These are phyloP conservation scores for Schizotus pectinicornis DNA, from an alignment of 2,888 invertebrate species.

Conservation along the genomic window DNA sequence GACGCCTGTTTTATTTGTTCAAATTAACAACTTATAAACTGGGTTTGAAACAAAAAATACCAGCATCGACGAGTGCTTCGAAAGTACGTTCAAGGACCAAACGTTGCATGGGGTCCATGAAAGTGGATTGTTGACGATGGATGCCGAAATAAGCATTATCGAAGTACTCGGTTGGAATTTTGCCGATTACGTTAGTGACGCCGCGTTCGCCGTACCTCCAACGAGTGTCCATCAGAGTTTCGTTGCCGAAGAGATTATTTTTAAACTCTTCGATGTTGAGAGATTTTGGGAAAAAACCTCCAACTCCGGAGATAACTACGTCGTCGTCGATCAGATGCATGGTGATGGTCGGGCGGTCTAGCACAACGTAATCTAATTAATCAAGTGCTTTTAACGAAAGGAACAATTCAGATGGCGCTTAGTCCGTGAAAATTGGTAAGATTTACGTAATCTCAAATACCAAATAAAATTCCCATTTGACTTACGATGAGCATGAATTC, in stretches of 20 bases:
- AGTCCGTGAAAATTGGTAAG: too few species aligned
- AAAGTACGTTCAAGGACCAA: slow-evolving; percentile 57
- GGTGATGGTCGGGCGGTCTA: background rate
- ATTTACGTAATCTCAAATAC: too few species aligned
- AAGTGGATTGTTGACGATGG: slow-evolving; percentile 57
- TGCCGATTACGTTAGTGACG: slow-evolving; percentile 53
- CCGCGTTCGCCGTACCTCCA: slow-evolving; percentile 54
- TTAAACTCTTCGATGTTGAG: slow-evolving; percentile 66
- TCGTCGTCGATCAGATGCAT: slow-evolving; percentile 46
- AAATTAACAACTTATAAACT: too few species aligned
- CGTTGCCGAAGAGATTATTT: slow-evolving; percentile 60
- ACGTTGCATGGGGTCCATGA: slow-evolving; percentile 60
- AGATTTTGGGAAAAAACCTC: slow-evolving; percentile 66
- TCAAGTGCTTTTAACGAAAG: background rate
- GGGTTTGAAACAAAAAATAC: slow-evolving; percentile 40
- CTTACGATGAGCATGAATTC: too few species aligned
- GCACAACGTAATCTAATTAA: too few species aligned
- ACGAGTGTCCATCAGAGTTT: slow-evolving; percentile 45
- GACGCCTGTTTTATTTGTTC: slow-evolving; percentile 47
- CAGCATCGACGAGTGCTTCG: slow-evolving; percentile 61
- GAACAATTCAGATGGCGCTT: too few species aligned
- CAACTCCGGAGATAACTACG: slow-evolving; percentile 61
- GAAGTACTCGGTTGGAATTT: slow-evolving; percentile 52
- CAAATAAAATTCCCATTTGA: too few species aligned
- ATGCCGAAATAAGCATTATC: slow-evolving; percentile 61